These are phyloP conservation scores for Cephalopholis sonnerati DNA, from an alignment of 2,113 vertebrate species.

Conservation along the genomic window DNA sequence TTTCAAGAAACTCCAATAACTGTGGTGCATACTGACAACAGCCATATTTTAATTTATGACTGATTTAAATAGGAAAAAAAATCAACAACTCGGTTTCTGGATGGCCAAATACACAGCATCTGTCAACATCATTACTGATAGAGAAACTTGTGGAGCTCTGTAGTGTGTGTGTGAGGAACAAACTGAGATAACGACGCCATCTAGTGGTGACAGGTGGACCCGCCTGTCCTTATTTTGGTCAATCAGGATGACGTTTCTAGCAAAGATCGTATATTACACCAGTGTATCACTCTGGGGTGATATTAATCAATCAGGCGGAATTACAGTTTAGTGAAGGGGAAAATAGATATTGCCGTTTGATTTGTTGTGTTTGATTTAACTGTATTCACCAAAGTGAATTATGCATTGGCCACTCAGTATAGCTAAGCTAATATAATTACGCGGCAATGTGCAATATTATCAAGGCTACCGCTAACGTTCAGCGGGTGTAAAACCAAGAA, in stretches of 20 bases:
- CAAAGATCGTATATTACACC: conserved; percentile 28
- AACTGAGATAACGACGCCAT: neutral
- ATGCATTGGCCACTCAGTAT: no score
- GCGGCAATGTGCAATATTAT: no score
- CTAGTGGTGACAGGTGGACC: conserved; percentile 5
- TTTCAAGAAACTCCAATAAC: no score
- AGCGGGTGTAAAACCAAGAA: no score
- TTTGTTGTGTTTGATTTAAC: neutral
- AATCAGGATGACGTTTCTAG: neutral
- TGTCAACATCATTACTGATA: neutral
- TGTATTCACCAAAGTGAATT: neutral
- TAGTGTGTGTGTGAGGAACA: neutral
- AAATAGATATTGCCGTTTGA: neutral
- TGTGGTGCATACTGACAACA: no score
- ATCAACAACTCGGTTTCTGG: no score
- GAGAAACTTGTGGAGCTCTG: no score
- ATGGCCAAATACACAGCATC: no score
- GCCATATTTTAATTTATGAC: no score
- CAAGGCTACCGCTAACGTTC: no score
- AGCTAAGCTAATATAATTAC: no score
- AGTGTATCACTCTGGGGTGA: neutral
- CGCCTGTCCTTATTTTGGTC: neutral
- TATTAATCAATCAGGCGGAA: neutral
- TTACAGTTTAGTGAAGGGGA: neutral
- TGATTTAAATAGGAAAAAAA: no score